These are phyloP conservation scores for Tholera decimalis DNA, from an alignment of 2,888 invertebrate species.

Conservation along the genomic window DNA sequence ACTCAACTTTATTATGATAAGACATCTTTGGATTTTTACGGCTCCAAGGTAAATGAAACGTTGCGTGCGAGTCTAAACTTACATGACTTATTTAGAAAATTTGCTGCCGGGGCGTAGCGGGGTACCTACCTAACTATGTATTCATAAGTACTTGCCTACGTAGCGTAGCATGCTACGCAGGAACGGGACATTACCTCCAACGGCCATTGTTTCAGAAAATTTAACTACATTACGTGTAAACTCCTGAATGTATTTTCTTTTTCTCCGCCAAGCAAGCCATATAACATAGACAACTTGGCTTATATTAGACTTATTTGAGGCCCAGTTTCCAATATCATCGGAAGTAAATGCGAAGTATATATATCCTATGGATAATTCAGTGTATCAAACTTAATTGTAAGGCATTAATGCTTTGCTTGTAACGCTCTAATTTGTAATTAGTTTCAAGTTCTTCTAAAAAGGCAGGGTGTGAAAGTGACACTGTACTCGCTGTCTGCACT, in stretches of 20 bases:
- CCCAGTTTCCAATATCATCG: constrained; percentile 4
- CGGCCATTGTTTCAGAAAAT: constrained; percentile 20
- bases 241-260: constrained; percentile 14
- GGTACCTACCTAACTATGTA: neutral
- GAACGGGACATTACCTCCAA: constrained; percentile 8
- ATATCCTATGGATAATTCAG: neutral
- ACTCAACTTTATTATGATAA: constrained; percentile 49
- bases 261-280: too few species aligned
- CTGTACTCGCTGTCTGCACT: neutral
- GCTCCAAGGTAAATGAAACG: constrained; percentile 39
- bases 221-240: neutral
- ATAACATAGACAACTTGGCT: constrained; percentile 2
- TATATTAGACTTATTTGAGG: constrained; percentile 18
- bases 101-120: constrained; percentile 12
- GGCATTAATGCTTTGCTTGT: neutral
- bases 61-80: constrained; percentile 54
- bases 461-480: too few species aligned
- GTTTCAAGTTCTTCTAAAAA: too few species aligned
- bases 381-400: neutral
- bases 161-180: constrained; percentile 45
- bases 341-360: neutral
- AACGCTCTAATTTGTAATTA: too few species aligned
- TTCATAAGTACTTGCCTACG: constrained; percentile 29
- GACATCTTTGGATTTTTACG: constrained; percentile 48
- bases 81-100: constrained; percentile 58